These are phyloP conservation scores for Anas capensis DNA, from an alignment of 2,797 vertebrate species.

Conservation along the genomic window DNA sequence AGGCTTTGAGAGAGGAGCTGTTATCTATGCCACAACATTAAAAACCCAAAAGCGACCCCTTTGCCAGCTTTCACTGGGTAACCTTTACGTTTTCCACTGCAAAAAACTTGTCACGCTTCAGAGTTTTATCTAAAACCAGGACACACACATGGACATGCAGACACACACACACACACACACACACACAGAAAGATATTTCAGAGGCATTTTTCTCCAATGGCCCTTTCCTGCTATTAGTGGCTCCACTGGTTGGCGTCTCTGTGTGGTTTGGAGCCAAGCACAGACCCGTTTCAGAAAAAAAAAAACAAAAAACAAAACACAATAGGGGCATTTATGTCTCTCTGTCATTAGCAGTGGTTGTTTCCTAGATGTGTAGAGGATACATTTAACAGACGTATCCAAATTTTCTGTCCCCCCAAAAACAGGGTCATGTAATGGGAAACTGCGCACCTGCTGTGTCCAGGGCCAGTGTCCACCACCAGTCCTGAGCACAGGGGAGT, in stretches of 20 bases:
- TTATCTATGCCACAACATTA: neutral
- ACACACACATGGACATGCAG: too few relatives aligned
- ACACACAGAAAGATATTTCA: neutral
- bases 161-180: too few relatives aligned
- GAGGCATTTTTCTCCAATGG: neutral
- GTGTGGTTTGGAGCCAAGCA: neutral
- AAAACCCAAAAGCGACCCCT: neutral
- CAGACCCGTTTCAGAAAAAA: neutral
- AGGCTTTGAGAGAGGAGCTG: neutral
- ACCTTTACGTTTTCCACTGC: neutral
- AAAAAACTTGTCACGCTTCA: neutral
- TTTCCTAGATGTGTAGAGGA: neutral
- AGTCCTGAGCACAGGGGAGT: fast-evolving
- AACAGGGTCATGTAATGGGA: neutral
- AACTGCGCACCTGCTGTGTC: neutral
- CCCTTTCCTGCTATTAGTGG: fast-evolving
- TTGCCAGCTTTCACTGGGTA: neutral
- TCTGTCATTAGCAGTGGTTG: neutral
- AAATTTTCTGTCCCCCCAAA: neutral
- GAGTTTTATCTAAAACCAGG: neutral
- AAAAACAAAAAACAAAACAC: too few relatives aligned
- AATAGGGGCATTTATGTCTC: neutral
- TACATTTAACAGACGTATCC: neutral
- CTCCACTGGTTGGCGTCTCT: neutral
- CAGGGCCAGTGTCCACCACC: fast-evolving